These are phyloP conservation scores for Mesodorylaimus sp. DNA, from an alignment of 2,888 invertebrate genomes.

Conservation along the genomic window DNA sequence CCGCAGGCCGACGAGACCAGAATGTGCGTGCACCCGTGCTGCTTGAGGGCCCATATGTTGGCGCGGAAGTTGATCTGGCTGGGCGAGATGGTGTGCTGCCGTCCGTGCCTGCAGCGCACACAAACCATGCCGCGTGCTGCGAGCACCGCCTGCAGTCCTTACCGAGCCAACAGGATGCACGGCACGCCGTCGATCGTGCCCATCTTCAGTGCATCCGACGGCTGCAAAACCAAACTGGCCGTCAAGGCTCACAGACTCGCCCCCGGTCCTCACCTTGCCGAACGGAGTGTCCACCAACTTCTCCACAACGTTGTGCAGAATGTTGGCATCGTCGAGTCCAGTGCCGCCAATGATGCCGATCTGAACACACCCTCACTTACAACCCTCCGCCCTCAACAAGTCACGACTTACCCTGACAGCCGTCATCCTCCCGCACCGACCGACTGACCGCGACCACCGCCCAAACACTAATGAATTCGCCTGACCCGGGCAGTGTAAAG, in stretches of 20 bases:
- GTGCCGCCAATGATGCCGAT: conserved; percentile 96
- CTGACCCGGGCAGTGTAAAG: too few relatives aligned
- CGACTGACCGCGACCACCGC: too few relatives aligned
- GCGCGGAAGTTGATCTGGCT: conserved; percentile 81
- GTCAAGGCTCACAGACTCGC: too few relatives aligned
- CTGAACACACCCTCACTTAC: too few relatives aligned
- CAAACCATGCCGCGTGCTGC: too few relatives aligned
- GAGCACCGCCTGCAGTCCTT: too few relatives aligned
- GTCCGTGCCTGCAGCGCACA: conserved; percentile 46
- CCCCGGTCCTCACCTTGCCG: conserved; percentile 47
- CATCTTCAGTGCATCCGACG: conserved; percentile 56
- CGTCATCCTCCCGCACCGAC: too few relatives aligned
- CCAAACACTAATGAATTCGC: too few relatives aligned
- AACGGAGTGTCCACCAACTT: conserved; percentile 53
- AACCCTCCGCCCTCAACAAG: too few relatives aligned
- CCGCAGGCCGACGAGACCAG: conserved; percentile 85
- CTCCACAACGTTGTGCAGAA: conserved; percentile 52
- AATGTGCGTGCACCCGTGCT: conserved; percentile 68
- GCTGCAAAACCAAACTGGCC: conserved; percentile 35
- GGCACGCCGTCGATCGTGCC: conserved; percentile 61
- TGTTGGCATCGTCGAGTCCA: conserved; percentile 65
- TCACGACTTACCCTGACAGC: too few relatives aligned
- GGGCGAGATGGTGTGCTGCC: conserved; percentile 53
- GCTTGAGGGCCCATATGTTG: conserved; percentile 78
- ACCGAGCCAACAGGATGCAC: conserved; percentile 38